phyloP scores from a whole-genome alignment of 2,888 invertebrate genomes.

The Halictus ligatus region DNA sequence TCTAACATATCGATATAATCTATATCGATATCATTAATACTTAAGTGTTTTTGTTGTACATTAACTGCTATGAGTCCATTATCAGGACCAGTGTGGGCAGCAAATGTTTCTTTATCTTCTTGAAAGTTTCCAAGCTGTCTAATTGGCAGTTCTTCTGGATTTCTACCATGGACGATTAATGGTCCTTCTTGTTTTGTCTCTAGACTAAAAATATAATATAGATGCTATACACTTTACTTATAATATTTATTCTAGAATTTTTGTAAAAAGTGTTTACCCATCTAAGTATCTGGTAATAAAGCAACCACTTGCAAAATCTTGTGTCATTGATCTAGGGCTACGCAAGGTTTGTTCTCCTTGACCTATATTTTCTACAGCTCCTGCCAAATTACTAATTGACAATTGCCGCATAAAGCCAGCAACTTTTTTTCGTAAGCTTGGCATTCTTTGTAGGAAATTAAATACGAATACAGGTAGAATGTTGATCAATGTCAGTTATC shows the following conservation, averaged over 20 bases:
- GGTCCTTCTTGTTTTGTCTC: slow-evolving; percentile 85
- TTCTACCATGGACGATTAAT: slow-evolving; percentile 89
- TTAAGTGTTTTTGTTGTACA: slow-evolving; percentile 88
- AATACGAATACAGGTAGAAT: slow-evolving; percentile 37
- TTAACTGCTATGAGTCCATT: slow-evolving; percentile 92
- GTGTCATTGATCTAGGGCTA: slow-evolving; percentile 85
- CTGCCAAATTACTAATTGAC: slow-evolving; percentile 85
- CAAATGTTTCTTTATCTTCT: slow-evolving; percentile 87
- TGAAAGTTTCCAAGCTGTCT: slow-evolving; percentile 85
- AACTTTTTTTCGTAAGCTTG: slow-evolving; percentile 89
- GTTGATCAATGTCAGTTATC: slow-evolving; percentile 47
- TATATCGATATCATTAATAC: slow-evolving; percentile 89
- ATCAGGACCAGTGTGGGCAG: slow-evolving; percentile 93
- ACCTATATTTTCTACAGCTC: slow-evolving; percentile 79
- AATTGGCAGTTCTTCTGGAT: slow-evolving; percentile 90
- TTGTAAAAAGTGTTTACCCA: slow-evolving; percentile 85
- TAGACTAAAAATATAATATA: slow-evolving; percentile 73
- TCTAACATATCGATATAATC: slow-evolving; percentile 89
- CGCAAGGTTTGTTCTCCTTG: slow-evolving; percentile 85
- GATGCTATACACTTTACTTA: neutral
- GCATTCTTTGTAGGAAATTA: slow-evolving; percentile 84
- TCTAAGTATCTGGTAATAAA: slow-evolving; percentile 90
- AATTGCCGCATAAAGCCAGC: slow-evolving; percentile 90
- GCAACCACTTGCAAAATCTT: slow-evolving; percentile 85
- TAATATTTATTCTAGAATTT: slow-evolving; percentile 14